Evolutionary conservation across 1,140 invertebrate species (phyloP).

Genomic region (Periplaneta americana): DNA sequence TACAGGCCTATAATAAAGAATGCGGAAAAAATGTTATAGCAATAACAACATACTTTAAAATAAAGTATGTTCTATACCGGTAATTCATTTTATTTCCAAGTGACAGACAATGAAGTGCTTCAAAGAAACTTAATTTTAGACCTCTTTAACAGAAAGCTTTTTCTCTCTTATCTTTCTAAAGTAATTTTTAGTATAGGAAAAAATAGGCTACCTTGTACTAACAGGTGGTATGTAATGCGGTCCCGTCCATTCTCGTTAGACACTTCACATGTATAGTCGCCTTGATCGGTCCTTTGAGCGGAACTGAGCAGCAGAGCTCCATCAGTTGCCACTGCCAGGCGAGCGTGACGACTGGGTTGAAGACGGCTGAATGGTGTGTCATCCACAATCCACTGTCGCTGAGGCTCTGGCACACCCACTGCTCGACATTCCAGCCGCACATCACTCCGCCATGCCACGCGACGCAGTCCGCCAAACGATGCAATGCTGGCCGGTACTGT

Average conservation of each 20-base stretch:
- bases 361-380: slow-evolving; percentile 15
- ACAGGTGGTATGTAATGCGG: slow-evolving; percentile 40
- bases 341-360: slow-evolving; percentile 14
- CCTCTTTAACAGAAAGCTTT: no score
- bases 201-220: slow-evolving; percentile 43
- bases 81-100: no score
- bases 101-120: no score
- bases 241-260: slow-evolving; percentile 40
- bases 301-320: slow-evolving; percentile 24
- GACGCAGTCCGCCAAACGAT: slow-evolving; percentile 29
- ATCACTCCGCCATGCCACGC: slow-evolving; percentile 29
- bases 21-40: no score
- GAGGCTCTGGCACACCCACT: slow-evolving; percentile 36
- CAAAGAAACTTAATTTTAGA: no score
- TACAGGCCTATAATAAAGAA: no score
- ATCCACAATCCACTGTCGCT: slow-evolving; percentile 33
- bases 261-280: slow-evolving; percentile 37
- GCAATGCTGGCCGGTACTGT: slow-evolving; percentile 35
- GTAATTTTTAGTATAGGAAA: no score
- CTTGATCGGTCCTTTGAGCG: slow-evolving; percentile 26
- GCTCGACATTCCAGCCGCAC: slow-evolving; percentile 37
- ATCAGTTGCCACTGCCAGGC: slow-evolving; percentile 16
- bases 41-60: no score
- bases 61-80: no score
- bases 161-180: no score